Base-by-base conservation (phyloP, 1,140 invertebrate genomes). In the Globodera rostochiensis region DNA sequence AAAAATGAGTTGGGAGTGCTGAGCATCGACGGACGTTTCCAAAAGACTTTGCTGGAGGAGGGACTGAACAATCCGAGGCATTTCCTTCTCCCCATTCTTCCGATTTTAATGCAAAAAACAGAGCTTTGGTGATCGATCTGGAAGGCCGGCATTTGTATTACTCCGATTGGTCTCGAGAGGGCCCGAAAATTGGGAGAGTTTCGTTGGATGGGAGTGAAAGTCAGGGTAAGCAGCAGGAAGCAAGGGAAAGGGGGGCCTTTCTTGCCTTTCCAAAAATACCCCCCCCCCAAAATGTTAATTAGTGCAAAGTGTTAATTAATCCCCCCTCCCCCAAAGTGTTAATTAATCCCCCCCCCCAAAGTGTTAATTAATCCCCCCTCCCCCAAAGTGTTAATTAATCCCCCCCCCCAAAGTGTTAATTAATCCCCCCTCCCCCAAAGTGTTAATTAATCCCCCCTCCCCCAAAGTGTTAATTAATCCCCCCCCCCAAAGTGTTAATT, bases 101-200 rank as follows among this genome's bases (percentile, higher is more conserved):
- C n/a, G 69, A 36, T 36, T 36, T 36, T 6, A 36, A 66, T 71
- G 13, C 36, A 45, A 71, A 45, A 7, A 71, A 45, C 57, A 64
- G 97, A 89, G 96, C 95, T 81, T 96, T 98, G 86, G 95, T 94
- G n/a, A 93, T 96, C 1, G 95, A 98, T 93, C 94, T 95, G 57
- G 93, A 93, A 82, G 92, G 93, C 91, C 94, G 95, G 94, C 74
- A 79, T 49, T 45, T 83, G 96, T 92, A 92, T 89, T 99, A 97
- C 96, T 94, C 95, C 0, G 97, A 99, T 88, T 98, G 97, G 97
- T 94, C 96, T 90, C 92, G 96, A n/a, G 91, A 92, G 2, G 91
- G 92, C 67, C 96, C 97, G 0, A 96, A 96, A 91, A 94, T 99
- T 80, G 97, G 98, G 91, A 93, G 93, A 92, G 93, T 96, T 3